A percentile compares a stretch with the other conserved stretches of the same genome.
phyloP scores from a whole-genome alignment of 1,140 invertebrate genomes.

The Mactra quadrangularis region DNA sequence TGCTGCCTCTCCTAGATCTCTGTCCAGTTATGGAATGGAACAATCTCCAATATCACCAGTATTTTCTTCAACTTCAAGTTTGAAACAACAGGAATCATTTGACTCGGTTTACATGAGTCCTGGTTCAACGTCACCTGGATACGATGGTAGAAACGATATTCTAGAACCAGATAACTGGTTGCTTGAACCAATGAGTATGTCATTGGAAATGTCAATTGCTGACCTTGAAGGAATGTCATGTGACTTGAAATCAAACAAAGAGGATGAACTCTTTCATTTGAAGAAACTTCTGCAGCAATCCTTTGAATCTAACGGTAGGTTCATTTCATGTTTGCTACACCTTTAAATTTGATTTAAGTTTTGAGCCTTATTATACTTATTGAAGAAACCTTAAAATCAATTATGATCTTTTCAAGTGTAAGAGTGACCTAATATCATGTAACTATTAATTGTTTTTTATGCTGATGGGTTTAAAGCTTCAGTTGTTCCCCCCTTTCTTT shows the following conservation, averaged over 20 bases:
- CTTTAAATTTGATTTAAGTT: background rate
- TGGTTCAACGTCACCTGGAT: constrained; percentile 54
- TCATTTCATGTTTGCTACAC: background rate
- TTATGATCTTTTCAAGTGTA: no score
- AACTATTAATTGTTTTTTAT: no score
- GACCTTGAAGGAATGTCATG: constrained; percentile 44
- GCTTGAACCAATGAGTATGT: constrained; percentile 62
- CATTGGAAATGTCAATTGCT: constrained; percentile 60
- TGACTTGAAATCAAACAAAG: constrained; percentile 38
- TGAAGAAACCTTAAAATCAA: no score
- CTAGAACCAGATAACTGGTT: constrained; percentile 66
- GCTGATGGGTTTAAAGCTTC: no score
- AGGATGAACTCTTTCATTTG: constrained; percentile 74
- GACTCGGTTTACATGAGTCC: constrained; percentile 63
- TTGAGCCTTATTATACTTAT: background rate
- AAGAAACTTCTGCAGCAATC: constrained; percentile 72
- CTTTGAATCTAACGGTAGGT: constrained; percentile 73
- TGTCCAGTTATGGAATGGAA: constrained; percentile 43
- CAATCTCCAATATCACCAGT: constrained; percentile 45
- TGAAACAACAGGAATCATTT: constrained; percentile 51
- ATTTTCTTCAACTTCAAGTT: constrained; percentile 41
- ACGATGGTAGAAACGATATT: constrained; percentile 63
- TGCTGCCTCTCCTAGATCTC: constrained; percentile 57
- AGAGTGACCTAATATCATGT: no score
- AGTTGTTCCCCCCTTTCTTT: no score